Evolutionary conservation across 2,113 vertebrate species (phyloP).

Genomic region (Alexandromys fortis): DNA sequence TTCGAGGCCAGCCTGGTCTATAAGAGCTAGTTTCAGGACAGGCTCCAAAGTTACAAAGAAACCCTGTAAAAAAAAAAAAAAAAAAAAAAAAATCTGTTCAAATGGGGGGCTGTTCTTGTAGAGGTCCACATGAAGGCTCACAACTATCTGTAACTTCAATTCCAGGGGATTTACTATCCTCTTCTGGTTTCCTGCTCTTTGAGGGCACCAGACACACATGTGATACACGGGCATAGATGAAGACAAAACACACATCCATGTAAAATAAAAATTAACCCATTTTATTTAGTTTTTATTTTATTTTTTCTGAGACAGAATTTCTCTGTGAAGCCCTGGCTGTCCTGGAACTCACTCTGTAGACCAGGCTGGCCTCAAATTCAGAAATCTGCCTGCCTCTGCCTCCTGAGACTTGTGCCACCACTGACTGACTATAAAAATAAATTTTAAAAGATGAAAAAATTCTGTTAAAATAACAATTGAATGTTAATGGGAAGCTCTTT

Average conservation of each 20-base stretch:
- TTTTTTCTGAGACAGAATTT: background rate
- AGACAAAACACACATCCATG: background rate
- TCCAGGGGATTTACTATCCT: background rate
- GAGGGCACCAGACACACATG: background rate
- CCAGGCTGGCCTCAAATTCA: background rate
- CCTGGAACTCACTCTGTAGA: background rate
- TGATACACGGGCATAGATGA: background rate
- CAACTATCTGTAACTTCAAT: background rate
- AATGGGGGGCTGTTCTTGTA: background rate
- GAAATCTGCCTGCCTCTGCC: background rate
- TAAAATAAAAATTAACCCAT: background rate
- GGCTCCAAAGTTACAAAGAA: too few relatives aligned
- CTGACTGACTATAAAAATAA: background rate
- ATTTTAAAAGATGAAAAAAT: background rate
- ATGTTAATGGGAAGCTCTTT: background rate
- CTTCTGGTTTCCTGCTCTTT: background rate
- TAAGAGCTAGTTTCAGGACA: too few relatives aligned
- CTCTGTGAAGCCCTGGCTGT: background rate
- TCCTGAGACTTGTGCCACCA: background rate
- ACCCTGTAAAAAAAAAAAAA: background rate
- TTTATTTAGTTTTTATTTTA: background rate
- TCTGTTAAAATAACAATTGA: background rate
- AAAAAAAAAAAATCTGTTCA: background rate
- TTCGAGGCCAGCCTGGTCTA: too few relatives aligned
- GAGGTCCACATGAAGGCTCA: background rate